These are phyloP conservation scores for Carassius gibelio DNA, from an alignment of 2,113 vertebrate genomes.

Conservation along the genomic window DNA sequence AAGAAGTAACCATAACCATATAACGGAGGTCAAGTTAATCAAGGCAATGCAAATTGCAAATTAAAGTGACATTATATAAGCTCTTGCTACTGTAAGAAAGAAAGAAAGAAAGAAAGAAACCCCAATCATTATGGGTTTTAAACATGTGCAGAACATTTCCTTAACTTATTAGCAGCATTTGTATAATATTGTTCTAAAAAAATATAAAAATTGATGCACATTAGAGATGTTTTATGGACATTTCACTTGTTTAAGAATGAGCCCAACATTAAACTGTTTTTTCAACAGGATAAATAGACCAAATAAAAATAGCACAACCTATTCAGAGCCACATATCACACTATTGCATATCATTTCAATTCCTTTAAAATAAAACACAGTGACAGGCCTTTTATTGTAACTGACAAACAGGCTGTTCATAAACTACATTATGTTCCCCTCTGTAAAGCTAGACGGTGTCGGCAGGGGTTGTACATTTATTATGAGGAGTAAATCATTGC, in stretches of 20 bases:
- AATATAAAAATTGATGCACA: not conserved
- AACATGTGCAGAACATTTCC: not conserved
- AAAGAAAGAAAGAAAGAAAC: too few species aligned
- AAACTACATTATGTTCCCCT: slow-evolving; percentile 8
- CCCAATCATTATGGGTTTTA: not conserved
- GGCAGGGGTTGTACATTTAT: not conserved
- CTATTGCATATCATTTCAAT: not conserved
- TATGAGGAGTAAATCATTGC: slow-evolving; percentile 3
- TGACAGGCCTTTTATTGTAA: slow-evolving; percentile 6
- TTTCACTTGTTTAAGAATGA: not conserved
- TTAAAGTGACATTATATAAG: not conserved
- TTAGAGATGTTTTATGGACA: not conserved
- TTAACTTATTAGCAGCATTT: not conserved
- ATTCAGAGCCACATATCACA: not conserved
- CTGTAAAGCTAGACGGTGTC: not conserved
- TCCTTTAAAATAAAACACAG: not conserved
- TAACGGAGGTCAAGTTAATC: not conserved
- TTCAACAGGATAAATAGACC: not conserved
- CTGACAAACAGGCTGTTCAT: slow-evolving; percentile 15
- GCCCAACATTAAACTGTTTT: not conserved
- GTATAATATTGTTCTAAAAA: not conserved
- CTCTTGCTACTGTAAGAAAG: too few species aligned
- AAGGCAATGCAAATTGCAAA: not conserved
- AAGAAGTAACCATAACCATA: not conserved
- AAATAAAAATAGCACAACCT: not conserved